Percentiles rank a stretch among this genome's conserved stretches.
Conservation (phyloP, 2,888 invertebrate genomes). For the Drosophila tanythrix region DNA sequence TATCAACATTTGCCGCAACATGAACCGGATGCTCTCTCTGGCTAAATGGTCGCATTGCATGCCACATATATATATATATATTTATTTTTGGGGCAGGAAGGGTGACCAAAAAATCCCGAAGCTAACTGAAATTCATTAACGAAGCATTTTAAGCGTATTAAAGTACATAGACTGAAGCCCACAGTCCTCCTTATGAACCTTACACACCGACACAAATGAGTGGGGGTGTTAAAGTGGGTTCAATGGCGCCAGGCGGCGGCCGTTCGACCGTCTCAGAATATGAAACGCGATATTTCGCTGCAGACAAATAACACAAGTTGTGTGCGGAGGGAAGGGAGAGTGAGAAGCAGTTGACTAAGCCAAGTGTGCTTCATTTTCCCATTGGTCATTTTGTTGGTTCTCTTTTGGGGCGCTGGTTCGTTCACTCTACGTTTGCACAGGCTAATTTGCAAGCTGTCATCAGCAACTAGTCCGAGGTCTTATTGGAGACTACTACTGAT, state of each 20-base stretch:
- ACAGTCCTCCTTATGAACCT: conserved; percentile 18
- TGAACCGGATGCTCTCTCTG: conserved; percentile 58
- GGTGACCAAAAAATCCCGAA: not conserved
- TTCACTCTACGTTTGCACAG: conserved; percentile 40
- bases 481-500: conserved; percentile 17
- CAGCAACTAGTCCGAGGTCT: conserved; percentile 17
- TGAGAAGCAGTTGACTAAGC: conserved; percentile 17
- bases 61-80: conserved; percentile 37
- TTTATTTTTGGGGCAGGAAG: conserved; percentile 6
- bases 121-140: conserved; percentile 70
- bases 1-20: conserved; percentile 51
- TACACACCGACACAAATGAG: conserved; percentile 2
- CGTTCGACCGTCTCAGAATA: conserved; percentile 46
- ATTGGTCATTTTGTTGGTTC: conserved; percentile 46
- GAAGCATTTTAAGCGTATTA: conserved; percentile 64
- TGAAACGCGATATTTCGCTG: conserved; percentile 58
- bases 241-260: conserved; percentile 28
- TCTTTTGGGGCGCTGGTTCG: conserved; percentile 41
- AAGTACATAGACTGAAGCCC: conserved; percentile 32
- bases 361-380: conserved; percentile 36
- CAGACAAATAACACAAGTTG: conserved; percentile 40
- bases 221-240: conserved; percentile 4
- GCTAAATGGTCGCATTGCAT: conserved; percentile 65
- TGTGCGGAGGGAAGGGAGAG: not conserved
- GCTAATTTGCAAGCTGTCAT: conserved; percentile 48